A percentile compares a stretch with the other conserved stretches of the same genome.
phyloP scores from a whole-genome alignment of 2,888 invertebrate species.

The Archaeoteleia sp. region DNA sequence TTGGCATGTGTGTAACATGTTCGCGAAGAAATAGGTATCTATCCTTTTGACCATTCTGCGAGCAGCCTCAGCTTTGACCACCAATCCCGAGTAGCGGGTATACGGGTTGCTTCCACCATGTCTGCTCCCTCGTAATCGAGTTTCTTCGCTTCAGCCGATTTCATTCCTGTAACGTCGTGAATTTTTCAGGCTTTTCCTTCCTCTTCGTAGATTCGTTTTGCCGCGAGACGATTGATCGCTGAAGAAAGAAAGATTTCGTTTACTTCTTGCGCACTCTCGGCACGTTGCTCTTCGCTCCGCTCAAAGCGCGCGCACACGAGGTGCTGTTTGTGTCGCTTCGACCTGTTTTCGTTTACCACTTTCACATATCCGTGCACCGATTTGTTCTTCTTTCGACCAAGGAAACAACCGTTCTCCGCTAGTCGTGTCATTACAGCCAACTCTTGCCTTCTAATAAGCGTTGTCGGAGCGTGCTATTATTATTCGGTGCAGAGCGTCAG shows the following conservation, averaged over 20 bases:
- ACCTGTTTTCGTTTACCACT: constrained; percentile 51
- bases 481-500: constrained; percentile 8
- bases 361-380: constrained; percentile 49
- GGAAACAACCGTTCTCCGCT: constrained; percentile 6
- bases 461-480: not conserved
- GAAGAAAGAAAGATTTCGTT: constrained; percentile 52
- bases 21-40: constrained; percentile 18
- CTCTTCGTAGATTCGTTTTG: constrained; percentile 45
- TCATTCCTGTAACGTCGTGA: constrained; percentile 50
- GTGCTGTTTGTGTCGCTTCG: constrained; percentile 9
- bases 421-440: not conserved
- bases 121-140: constrained; percentile 46
- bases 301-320: constrained; percentile 31
- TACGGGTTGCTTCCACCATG: constrained; percentile 31
- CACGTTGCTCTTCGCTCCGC: constrained; percentile 34
- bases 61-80: constrained; percentile 36
- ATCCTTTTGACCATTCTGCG: constrained; percentile 33
- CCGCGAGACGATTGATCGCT: constrained; percentile 51
- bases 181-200: constrained; percentile 46
- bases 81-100: constrained; percentile 12
- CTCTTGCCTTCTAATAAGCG: constrained; percentile 3
- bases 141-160: constrained; percentile 37
- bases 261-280: constrained; percentile 49
- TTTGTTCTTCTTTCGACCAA: constrained; percentile 35
- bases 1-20: constrained; percentile 7